A percentile compares a stretch with the other conserved stretches of the same genome.
phyloP scores from a whole-genome alignment of 2,888 invertebrate species.

The Zeuzera pyrina region DNA sequence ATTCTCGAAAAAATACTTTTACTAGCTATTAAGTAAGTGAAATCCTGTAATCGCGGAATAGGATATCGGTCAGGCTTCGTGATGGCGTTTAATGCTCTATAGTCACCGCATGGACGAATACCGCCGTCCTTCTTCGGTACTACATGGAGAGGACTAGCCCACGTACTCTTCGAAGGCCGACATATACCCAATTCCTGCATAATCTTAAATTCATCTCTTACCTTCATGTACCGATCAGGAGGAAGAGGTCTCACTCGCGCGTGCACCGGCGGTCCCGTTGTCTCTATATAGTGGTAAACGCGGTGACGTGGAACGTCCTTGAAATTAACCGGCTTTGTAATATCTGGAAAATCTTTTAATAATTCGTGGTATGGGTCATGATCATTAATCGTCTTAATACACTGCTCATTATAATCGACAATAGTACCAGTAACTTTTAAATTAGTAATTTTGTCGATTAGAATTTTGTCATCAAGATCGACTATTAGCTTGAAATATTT shows the following conservation, averaged over 20 bases:
- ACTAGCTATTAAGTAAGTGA: constrained; percentile 7
- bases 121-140: constrained; percentile 20
- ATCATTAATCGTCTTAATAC: too few relatives aligned
- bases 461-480: too few relatives aligned
- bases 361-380: too few relatives aligned
- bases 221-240: constrained; percentile 6
- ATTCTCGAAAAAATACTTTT: constrained; percentile 11
- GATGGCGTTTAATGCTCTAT: constrained; percentile 12
- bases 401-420: too few relatives aligned
- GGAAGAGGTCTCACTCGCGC: constrained; percentile 7
- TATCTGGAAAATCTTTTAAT: too few relatives aligned
- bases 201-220: constrained; percentile 16
- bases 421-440: too few relatives aligned
- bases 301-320: neutral
- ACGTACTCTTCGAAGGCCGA: constrained; percentile 17
- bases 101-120: constrained; percentile 25
- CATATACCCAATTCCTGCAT: constrained; percentile 17
- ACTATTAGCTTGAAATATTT: too few relatives aligned
- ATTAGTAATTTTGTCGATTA: too few relatives aligned
- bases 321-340: neutral
- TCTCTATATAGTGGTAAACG: constrained; percentile 4
- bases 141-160: constrained; percentile 22
- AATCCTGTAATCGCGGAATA: constrained; percentile 13
- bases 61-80: constrained; percentile 16
- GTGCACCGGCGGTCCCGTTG: constrained; percentile 5